phyloP scores from a whole-genome alignment of 1,140 invertebrate species.

The Atta cephalotes region DNA sequence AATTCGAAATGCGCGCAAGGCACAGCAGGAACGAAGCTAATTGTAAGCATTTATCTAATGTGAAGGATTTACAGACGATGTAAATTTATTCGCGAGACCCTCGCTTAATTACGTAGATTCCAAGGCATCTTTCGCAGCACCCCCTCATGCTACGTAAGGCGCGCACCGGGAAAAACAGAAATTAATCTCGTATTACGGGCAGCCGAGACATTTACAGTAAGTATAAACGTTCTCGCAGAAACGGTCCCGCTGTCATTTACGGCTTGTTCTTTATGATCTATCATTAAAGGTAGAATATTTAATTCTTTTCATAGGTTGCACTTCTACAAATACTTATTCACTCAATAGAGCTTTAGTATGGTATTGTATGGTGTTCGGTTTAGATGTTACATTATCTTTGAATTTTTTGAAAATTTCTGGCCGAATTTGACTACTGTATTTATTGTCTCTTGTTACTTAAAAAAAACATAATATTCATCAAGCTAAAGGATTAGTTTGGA shows the following conservation, averaged over 20 bases:
- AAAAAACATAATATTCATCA: no score
- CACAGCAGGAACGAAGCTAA: conserved; percentile 71
- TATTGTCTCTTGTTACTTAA: no score
- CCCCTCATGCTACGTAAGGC: conserved; percentile 59
- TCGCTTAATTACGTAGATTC: conserved; percentile 82
- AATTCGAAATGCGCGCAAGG: conserved; percentile 48
- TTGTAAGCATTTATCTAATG: conserved; percentile 82
- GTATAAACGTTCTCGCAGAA: conserved; percentile 42
- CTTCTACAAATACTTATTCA: neutral
- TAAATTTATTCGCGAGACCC: conserved; percentile 80
- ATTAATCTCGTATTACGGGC: conserved; percentile 59
- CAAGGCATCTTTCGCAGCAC: conserved; percentile 73
- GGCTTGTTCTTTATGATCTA: conserved; percentile 27
- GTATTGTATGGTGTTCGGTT: no score
- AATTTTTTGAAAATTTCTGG: no score
- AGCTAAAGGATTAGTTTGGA: no score
- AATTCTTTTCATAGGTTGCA: conserved; percentile 28
- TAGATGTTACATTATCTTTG: no score
- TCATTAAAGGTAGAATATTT: conserved; percentile 28
- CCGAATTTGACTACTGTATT: no score
- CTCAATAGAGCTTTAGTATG: no score
- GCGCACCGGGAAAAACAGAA: conserved; percentile 67
- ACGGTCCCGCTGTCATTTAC: conserved; percentile 42
- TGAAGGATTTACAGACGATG: conserved; percentile 81
- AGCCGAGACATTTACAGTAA: conserved; percentile 24